Conservation (phyloP, 2,113 vertebrate species). For the Salvelinus namaycush region DNA sequence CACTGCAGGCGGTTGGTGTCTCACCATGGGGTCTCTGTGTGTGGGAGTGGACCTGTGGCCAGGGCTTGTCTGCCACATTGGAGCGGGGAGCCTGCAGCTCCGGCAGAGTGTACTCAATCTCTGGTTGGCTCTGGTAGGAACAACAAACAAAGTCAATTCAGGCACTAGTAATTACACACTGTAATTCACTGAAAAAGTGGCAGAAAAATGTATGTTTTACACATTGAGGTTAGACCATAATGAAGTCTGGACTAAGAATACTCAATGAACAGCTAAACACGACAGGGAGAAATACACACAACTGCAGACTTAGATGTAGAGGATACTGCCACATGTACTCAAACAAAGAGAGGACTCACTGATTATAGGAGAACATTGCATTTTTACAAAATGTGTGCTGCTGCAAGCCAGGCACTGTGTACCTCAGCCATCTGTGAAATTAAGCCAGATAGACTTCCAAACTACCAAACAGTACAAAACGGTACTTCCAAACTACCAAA, state of each 20-base stretch:
- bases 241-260: constrained; percentile 17
- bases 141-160: constrained; percentile 27
- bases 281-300: constrained; percentile 8
- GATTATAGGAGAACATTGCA: background rate
- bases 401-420: too few species aligned
- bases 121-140: constrained; percentile 84
- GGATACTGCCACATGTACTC: background rate
- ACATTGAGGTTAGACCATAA: background rate
- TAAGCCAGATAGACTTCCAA: too few species aligned
- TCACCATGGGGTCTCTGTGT: constrained; percentile 84
- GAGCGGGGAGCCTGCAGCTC: constrained; percentile 77
- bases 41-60: constrained; percentile 74
- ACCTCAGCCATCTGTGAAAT: too few species aligned
- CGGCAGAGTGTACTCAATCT: constrained; percentile 79
- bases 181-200: constrained; percentile 18
- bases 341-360: background rate
- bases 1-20: constrained; percentile 12
- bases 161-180: background rate
- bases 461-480: too few species aligned
- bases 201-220: constrained; percentile 6
- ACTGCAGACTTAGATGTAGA: background rate
- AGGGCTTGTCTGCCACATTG: constrained; percentile 76
- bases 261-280: background rate
- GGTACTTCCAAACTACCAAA: too few species aligned
- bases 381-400: background rate